Evolutionary conservation across 2,113 vertebrate genomes (phyloP).

Genomic region (Mormoops blainvillei): DNA sequence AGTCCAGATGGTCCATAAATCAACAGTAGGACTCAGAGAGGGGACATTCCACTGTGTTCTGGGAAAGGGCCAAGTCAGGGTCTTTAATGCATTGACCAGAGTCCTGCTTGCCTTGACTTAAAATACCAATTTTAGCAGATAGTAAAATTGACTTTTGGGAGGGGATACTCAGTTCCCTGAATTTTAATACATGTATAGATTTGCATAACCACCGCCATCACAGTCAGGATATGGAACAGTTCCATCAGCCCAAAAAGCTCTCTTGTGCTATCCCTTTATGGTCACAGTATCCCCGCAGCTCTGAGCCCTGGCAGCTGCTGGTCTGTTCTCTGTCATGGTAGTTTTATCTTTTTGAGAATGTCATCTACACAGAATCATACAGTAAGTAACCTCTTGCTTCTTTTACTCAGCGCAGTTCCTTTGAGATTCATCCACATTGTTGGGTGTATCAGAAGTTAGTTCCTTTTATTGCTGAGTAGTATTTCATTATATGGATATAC

Average conservation of each 20-base stretch:
- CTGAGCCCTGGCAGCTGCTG: not conserved
- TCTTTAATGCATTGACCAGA: not conserved
- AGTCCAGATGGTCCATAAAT: too few species aligned
- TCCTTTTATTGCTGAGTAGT: too few species aligned
- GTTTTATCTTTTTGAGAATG: not conserved
- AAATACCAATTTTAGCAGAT: too few species aligned
- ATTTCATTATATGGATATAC: fast-evolving
- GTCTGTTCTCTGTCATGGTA: not conserved
- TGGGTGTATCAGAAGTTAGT: not conserved
- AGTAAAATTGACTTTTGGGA: not conserved
- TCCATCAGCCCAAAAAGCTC: not conserved
- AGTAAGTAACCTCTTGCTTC: too few species aligned
- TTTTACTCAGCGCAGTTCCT: not conserved
- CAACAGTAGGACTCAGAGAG: not conserved
- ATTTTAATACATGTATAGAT: not conserved
- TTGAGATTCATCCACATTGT: not conserved
- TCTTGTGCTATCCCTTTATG: fast-evolving
- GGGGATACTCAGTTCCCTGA: not conserved
- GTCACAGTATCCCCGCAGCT: fast-evolving
- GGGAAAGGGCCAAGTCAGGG: too few species aligned
- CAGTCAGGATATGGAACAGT: fast-evolving
- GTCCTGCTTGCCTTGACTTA: not conserved
- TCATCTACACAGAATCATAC: not conserved
- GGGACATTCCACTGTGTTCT: not conserved
- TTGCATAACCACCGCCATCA: not conserved